Conservation (phyloP, 2,888 invertebrate species). For the Monoplex corrugatus region DNA sequence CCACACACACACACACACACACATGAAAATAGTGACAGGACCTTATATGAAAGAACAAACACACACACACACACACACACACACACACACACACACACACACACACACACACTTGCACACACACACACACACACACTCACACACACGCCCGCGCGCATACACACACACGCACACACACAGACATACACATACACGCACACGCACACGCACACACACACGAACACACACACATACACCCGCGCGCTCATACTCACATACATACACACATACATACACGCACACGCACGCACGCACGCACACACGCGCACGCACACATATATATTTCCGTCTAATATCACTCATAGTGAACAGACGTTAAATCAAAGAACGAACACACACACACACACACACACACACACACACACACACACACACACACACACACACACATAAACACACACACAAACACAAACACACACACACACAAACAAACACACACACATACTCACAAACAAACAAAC, state of each 20-base stretch:
- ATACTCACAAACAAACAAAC: neutral
- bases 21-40: too few species aligned
- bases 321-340: neutral
- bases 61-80: neutral
- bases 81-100: neutral
- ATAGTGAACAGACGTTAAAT: neutral
- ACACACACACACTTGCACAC: neutral
- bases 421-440: neutral
- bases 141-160: neutral
- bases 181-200: neutral
- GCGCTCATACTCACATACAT: neutral
- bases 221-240: neutral
- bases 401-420: neutral
- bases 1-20: too few species aligned
- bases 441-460: neutral
- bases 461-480: neutral
- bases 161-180: neutral
- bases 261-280: slow-evolving; percentile 9
- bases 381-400: too few species aligned
- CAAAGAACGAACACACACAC: too few species aligned
- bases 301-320: neutral
- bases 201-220: neutral
- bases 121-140: neutral
- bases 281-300: neutral
- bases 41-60: neutral